Base-by-base conservation (phyloP, 2,797 vertebrate species). In the Sebastes vulpes region DNA sequence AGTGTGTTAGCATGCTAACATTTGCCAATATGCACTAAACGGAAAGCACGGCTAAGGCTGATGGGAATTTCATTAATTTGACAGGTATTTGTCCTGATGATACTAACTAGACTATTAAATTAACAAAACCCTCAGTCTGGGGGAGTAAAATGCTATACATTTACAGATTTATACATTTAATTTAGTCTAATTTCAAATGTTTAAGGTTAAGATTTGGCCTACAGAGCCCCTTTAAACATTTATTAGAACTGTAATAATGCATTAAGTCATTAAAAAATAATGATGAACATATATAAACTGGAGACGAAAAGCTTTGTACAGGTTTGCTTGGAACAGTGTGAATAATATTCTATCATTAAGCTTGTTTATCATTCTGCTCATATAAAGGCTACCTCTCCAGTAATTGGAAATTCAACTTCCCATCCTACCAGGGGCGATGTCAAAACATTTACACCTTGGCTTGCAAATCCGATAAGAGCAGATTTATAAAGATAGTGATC, bases 371-470 rank as follows among this genome's bases (percentile, higher is more conserved):
- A 83, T 79, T 82, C 72, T 46, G 28, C 59, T 83, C 56, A 32
- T 61, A 60, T 26, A 26, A 54, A 21, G 3, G 21, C 20, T 38
- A 21, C 67, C 26, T 86, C 64, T 70, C 6, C 56, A 59, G 53
- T 84, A 77, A 87, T 83, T 92, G 75, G 26, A 87, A 85, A 86
- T 82, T 66, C 53, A 78, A 50, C 79, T 75, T 90, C 31, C 67
- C 64, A 31, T 70, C 78, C 72, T 53, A 70, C 73, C 72, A 69
- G 28, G 38, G 54, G 32, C 26, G 70, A 82, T 82, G 88, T 87
- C 82, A 91, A 81, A 92, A 90, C 85, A 91, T 89, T 81, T 76
- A 83, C 79, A 92, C 79, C 77, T 89, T 83, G 71, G 28, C 77
- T 81, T 85, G 76, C 74, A 81, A 82, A 90, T 88, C 80, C 11